These are phyloP conservation scores for Ctenochaetus hawaiiensis DNA, from an alignment of 2,797 vertebrate genomes.

Conservation along the genomic window DNA sequence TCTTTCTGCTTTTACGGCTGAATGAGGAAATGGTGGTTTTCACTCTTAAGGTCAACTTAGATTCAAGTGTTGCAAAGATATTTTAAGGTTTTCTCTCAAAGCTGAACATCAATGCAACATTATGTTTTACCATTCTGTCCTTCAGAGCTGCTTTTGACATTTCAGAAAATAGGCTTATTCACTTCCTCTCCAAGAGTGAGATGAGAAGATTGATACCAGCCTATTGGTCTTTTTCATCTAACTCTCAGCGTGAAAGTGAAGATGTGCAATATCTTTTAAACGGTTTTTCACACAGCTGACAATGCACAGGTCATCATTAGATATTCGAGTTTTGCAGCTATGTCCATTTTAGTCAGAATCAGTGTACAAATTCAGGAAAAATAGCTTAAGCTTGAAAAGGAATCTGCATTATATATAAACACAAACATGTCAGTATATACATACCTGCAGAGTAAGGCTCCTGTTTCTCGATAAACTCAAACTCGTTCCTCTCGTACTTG, in stretches of 20 bases:
- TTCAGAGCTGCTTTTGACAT: neutral
- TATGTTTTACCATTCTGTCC: too few relatives aligned
- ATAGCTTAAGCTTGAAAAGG: too few relatives aligned
- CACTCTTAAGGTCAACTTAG: too few relatives aligned
- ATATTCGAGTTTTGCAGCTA: neutral
- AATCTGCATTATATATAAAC: neutral
- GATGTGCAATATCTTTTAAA: too few relatives aligned
- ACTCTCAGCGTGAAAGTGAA: too few relatives aligned
- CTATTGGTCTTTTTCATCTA: too few relatives aligned
- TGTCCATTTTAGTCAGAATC: neutral
- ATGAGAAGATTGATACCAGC: neutral
- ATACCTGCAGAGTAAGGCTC: slow-evolving; percentile 95
- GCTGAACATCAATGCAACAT: too few relatives aligned
- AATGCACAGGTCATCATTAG: too few relatives aligned
- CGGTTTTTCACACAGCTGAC: neutral
- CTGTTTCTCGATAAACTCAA: slow-evolving; percentile 91
- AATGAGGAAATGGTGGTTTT: too few relatives aligned
- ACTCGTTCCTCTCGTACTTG: slow-evolving; percentile 94
- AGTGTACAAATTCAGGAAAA: neutral
- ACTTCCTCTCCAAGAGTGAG: neutral
- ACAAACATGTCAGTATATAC: slow-evolving; percentile 4
- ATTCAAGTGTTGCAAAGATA: too few relatives aligned
- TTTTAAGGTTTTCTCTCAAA: too few relatives aligned
- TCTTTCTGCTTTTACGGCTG: too few relatives aligned
- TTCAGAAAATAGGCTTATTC: neutral